Evolutionary conservation across 2,113 vertebrate species (phyloP).

Genomic region (Muntiacus muntjak): DNA sequence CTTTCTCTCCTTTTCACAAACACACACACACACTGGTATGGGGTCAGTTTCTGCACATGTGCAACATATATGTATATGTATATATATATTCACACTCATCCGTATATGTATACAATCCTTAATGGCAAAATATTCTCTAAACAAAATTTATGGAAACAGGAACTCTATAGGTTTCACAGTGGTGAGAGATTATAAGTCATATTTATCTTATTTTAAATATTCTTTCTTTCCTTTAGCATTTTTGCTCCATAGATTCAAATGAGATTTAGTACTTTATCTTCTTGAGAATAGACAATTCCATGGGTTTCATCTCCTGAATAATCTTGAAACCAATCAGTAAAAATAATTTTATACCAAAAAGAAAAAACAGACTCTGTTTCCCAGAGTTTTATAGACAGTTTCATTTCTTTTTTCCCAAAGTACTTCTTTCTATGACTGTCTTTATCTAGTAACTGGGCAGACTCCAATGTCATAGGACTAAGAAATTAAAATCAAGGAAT

Average conservation of each 20-base stretch:
- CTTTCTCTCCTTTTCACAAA: not conserved
- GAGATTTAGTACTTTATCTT: not conserved
- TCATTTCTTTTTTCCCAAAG: not conserved
- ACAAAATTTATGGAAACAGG: constrained; percentile 35
- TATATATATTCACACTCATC: not conserved
- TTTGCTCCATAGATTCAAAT: not conserved
- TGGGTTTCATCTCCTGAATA: not conserved
- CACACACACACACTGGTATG: not conserved
- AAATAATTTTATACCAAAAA: not conserved
- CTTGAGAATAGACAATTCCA: not conserved
- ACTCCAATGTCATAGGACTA: not conserved
- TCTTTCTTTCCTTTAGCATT: not conserved
- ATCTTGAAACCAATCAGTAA: not conserved
- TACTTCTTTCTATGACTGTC: not conserved
- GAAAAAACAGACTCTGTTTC: not conserved
- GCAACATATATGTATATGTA: not conserved
- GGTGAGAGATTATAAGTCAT: not conserved
- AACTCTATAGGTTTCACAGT: not conserved
- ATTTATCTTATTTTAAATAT: not conserved
- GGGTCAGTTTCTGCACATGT: not conserved
- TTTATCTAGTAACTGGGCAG: not conserved
- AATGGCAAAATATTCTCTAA: constrained; percentile 30
- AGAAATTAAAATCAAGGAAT: not conserved
- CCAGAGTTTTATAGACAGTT: not conserved
- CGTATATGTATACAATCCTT: rapidly evolving